These are phyloP conservation scores for Margaritifera margaritifera DNA, from an alignment of 2,888 invertebrate species.

Conservation along the genomic window DNA sequence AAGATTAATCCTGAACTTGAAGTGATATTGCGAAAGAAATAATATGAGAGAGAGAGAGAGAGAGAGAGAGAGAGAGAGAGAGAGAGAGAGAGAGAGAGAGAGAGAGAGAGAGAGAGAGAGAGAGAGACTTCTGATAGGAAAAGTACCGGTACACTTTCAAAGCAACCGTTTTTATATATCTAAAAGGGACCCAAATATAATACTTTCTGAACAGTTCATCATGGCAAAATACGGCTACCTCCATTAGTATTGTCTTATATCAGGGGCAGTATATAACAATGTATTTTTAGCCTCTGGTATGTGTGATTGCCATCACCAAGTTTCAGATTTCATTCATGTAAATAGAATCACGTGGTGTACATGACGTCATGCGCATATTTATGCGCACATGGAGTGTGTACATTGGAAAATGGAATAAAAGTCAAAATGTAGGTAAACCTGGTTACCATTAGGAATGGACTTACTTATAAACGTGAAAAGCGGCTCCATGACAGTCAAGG, in stretches of 20 bases:
- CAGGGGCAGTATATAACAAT: too few species aligned
- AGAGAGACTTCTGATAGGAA: not conserved
- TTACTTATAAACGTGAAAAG: not conserved
- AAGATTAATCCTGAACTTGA: too few species aligned
- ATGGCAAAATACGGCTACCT: too few species aligned
- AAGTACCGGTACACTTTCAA: constrained; percentile 7
- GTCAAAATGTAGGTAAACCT: constrained; percentile 36
- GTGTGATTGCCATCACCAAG: too few species aligned
- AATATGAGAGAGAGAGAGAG: constrained; percentile 2
- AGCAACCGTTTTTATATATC: not conserved
- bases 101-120: constrained; percentile 12
- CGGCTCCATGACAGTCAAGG: constrained; percentile 10
- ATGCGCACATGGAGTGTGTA: constrained; percentile 50
- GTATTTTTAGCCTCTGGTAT: too few species aligned
- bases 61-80: constrained; percentile 10
- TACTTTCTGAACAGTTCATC: too few species aligned
- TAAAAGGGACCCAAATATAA: not conserved
- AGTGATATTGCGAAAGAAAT: constrained; percentile 1
- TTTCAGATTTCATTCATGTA: not conserved
- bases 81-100: constrained; percentile 16
- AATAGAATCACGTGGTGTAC: constrained; percentile 44
- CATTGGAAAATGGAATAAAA: constrained; percentile 38
- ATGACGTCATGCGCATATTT: constrained; percentile 57
- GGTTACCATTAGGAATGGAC: constrained; percentile 6
- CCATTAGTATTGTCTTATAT: too few species aligned